Base-by-base conservation (phyloP, 2,113 vertebrate genomes). In the Hyla sarda region DNA sequence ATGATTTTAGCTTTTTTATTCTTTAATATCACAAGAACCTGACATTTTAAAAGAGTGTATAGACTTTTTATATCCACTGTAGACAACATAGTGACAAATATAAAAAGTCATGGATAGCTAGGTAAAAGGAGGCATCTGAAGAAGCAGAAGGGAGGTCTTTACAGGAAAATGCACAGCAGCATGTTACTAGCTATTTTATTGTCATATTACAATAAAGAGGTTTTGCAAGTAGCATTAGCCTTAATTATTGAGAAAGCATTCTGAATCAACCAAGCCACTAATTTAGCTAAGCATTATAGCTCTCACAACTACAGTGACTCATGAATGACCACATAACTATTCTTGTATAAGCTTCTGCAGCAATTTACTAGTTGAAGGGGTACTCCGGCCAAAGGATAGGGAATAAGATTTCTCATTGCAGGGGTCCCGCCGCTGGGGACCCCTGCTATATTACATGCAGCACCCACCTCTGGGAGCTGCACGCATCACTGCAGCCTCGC, bases 1-100 rank as follows among this genome's bases (percentile, higher is more conserved):
- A n/a, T n/a, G n/a, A n/a, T n/a, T n/a, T n/a, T n/a, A n/a, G n/a
- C n/a, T n/a, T n/a, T n/a, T n/a, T n/a, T n/a, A n/a, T n/a, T n/a
- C n/a, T n/a, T n/a, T n/a, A n/a, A n/a, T n/a, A n/a, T n/a, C n/a
- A n/a, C n/a, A n/a, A n/a, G n/a, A n/a, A n/a, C n/a, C n/a, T n/a
- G n/a, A n/a, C n/a, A n/a, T n/a, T n/a, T n/a, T n/a, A n/a, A n/a
- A n/a, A n/a, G n/a, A n/a, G n/a, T n/a, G n/a, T n/a, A n/a, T n/a
- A n/a, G n/a, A n/a, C n/a, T n/a, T n/a, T n/a, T n/a, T n/a, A n/a
- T 1, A 2, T 14, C 1, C 19, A 17, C 1, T 54, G 6, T 4
- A 2, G 52, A 25, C 4, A 62, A 8, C 10, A 21, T 25, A 8
- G 23, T n/a, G 23, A 25, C 56, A 12, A n/a, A 10, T 60, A 3